phyloP scores from a whole-genome alignment of 1,140 invertebrate species.

The Drosophila arawakana region DNA sequence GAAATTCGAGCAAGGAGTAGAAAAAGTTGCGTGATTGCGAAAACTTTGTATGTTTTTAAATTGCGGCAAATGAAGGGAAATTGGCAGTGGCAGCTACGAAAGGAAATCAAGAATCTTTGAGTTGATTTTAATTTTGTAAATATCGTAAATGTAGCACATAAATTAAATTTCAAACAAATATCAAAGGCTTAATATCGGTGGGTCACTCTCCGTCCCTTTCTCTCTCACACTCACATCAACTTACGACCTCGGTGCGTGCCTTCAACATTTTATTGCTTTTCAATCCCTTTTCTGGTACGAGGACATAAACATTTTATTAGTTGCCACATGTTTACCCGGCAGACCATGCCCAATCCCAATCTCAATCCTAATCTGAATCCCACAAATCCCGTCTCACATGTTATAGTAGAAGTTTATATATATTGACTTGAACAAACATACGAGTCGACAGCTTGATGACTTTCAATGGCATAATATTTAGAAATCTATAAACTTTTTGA shows the following conservation, averaged over 20 bases:
- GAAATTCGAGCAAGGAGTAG: constrained; percentile 10
- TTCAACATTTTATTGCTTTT: constrained; percentile 62
- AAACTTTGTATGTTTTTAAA: constrained; percentile 57
- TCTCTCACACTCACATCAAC: not conserved
- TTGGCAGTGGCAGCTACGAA: constrained; percentile 1
- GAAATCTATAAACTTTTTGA: constrained; percentile 8
- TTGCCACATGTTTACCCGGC: constrained; percentile 67
- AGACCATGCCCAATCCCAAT: too few relatives aligned
- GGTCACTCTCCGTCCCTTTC: constrained; percentile 21
- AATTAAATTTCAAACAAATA: constrained; percentile 76
- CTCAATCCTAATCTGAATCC: constrained; percentile 9
- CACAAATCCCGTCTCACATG: constrained; percentile 24
- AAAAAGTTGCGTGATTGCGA: not conserved
- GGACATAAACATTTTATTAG: constrained; percentile 78
- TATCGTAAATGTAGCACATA: constrained; percentile 73
- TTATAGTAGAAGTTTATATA: not conserved
- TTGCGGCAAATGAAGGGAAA: constrained; percentile 54
- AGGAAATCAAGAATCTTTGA: constrained; percentile 2
- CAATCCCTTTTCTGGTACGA: constrained; percentile 59
- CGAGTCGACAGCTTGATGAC: not conserved
- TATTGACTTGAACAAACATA: constrained; percentile 34
- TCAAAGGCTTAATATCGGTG: constrained; percentile 66
- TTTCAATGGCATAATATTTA: not conserved
- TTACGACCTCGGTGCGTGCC: constrained; percentile 47
- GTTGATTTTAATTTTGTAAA: constrained; percentile 73